Evolutionary conservation across 2,113 vertebrate genomes (phyloP), one percentile per base, ranked within the genome.

Genomic region (Eira barbara): DNA sequence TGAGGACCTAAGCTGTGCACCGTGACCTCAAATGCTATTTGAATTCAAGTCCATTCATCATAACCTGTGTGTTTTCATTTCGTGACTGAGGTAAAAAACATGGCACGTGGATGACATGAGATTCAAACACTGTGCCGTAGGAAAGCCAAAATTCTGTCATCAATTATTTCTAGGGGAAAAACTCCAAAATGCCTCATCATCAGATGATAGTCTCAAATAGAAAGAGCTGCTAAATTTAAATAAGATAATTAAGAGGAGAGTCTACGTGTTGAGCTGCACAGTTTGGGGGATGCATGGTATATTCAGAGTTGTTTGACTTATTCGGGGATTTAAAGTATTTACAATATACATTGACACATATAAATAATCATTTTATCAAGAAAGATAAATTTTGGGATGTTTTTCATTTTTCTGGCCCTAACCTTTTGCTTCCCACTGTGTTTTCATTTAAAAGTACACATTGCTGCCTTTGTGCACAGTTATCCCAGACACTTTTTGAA

Each of bases 401-500:
- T 74, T 63, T 39, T 65, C 10, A 17, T 47, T 79, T 73, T 57
- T 81, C 80, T 80, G 31, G 14, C 11, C 63, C 78, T 89, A 89
- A 67, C 59, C 47, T 93, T 78, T 94, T 92, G 52, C 23, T 79
- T 88, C 9, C 36, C 31, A 65, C n/a, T 76, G 4, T 59, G 65
- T 96, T 97, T 94, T 95, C 65, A n/a, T 83, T 94, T 71, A n/a
- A 96, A 96, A 89, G 93, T 95, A 92, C 0, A 78, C 31, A 97
- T 34, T 79, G n/a, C 57, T 89, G 76, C 90, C 81, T 97, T 92
- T 96, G 11, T 42, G 34, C 2, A 45, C 29, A 9, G 85, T 97
- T 97, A 96, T 97, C 81, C 91, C 63, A 98, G 96, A 65, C 3
- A 91, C 94, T 97, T 94, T 87, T 96, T 97, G 42, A 98, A 97